These are phyloP conservation scores for Tanypteryx hageni DNA, from an alignment of 2,888 invertebrate species.

Conservation along the genomic window DNA sequence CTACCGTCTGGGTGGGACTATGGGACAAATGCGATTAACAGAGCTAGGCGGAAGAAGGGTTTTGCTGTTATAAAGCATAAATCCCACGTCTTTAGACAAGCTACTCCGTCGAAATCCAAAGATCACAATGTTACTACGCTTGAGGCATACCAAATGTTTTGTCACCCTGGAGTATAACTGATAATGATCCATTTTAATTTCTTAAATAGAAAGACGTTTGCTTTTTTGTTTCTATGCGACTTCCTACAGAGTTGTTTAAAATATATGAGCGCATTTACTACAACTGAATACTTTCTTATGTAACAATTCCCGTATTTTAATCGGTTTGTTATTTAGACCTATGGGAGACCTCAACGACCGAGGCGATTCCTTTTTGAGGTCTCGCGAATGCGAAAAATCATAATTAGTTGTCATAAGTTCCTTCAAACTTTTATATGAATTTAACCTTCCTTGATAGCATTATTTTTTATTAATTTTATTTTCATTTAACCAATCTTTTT, in stretches of 20 bases:
- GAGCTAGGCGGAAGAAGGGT: neutral
- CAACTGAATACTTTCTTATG: too few relatives aligned
- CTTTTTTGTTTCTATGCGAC: too few relatives aligned
- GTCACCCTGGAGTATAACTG: neutral
- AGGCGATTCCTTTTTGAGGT: neutral
- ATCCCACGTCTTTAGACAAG: neutral
- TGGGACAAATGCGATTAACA: constrained; percentile 20
- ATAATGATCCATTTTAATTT: too few relatives aligned
- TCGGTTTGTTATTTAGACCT: neutral
- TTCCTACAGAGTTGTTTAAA: too few relatives aligned
- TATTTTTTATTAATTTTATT: too few relatives aligned
- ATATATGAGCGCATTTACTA: too few relatives aligned
- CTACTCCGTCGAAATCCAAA: neutral
- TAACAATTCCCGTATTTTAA: neutral
- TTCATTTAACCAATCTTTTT: too few relatives aligned
- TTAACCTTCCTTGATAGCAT: too few relatives aligned
- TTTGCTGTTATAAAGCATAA: neutral
- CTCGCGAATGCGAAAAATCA: neutral
- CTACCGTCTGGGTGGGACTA: neutral
- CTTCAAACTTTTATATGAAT: too few relatives aligned
- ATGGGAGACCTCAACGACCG: neutral
- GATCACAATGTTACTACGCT: neutral
- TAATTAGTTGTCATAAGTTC: too few relatives aligned
- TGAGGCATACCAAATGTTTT: neutral
- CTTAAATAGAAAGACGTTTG: too few relatives aligned